Evolutionary conservation across 2,113 vertebrate genomes (phyloP).

Genomic region (Paratilapia polleni): DNA sequence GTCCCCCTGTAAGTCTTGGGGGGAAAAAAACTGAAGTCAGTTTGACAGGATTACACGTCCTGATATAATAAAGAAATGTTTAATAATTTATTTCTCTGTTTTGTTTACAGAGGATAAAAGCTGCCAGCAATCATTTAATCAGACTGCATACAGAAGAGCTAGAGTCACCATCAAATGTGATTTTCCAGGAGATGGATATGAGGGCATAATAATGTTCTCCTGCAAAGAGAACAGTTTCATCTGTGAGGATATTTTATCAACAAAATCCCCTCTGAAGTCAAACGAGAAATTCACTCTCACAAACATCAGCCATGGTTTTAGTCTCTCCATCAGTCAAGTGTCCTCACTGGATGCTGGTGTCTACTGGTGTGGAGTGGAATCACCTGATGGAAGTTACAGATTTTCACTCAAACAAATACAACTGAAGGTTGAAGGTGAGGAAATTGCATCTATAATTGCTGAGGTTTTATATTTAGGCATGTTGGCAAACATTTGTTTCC

Average conservation of each 20-base stretch:
- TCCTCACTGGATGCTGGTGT: neutral
- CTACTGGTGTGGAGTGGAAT: slow-evolving; percentile 37
- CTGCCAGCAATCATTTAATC: fast-evolving
- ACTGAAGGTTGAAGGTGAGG: neutral
- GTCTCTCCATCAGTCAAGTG: neutral
- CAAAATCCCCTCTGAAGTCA: fast-evolving
- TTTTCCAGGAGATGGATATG: fast-evolving
- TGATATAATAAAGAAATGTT: neutral
- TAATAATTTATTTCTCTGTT: neutral
- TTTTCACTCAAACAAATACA: neutral
- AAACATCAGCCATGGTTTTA: neutral
- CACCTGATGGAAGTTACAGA: fast-evolving
- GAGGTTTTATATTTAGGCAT: too few relatives aligned
- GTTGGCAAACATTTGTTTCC: neutral
- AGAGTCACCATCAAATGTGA: slow-evolving; percentile 14
- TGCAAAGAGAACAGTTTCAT: neutral
- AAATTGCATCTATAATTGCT: too few relatives aligned
- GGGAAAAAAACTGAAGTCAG: too few relatives aligned
- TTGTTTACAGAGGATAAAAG: fast-evolving
- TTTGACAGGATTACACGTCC: neutral
- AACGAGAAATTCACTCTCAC: neutral
- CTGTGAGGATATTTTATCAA: slow-evolving; percentile 1
- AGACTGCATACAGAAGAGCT: neutral
- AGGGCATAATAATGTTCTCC: fast-evolving
- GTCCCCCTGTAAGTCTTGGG: too few relatives aligned